Percentiles rank a stretch among this genome's conserved stretches.
Conservation (phyloP, 2,797 vertebrate genomes). For the Scyliorhinus canicula region DNA sequence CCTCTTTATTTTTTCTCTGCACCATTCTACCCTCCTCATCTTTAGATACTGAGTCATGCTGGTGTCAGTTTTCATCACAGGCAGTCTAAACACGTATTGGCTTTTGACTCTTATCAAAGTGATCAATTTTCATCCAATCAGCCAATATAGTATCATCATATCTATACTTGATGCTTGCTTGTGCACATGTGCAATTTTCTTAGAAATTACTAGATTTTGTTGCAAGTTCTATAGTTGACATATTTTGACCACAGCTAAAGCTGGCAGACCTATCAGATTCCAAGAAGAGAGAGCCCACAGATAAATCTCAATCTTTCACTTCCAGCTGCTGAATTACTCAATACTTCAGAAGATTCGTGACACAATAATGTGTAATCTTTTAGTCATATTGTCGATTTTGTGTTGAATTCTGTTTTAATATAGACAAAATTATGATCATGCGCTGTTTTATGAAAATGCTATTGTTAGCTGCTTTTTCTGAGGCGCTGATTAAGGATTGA, state of each 20-base stretch:
- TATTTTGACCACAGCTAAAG: not conserved
- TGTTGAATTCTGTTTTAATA: not conserved
- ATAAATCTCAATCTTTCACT: not conserved
- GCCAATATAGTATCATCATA: not conserved
- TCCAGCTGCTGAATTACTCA: not conserved
- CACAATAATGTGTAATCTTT: not conserved
- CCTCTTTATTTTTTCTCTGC: too few species aligned
- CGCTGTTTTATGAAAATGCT: not conserved
- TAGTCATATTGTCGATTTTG: not conserved
- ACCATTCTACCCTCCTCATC: not conserved
- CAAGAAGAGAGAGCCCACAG: not conserved
- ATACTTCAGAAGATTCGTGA: not conserved
- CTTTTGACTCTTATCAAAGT: not conserved
- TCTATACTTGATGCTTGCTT: not conserved
- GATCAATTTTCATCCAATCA: not conserved
- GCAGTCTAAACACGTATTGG: not conserved
- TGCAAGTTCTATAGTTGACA: not conserved
- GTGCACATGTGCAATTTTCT: not conserved
- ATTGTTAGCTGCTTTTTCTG: not conserved
- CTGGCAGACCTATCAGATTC: not conserved
- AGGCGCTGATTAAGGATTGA: not conserved
- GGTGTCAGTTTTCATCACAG: not conserved
- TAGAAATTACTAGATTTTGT: not conserved
- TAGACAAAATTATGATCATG: not conserved
- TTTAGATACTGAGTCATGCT: not conserved